A percentile compares a stretch with the other conserved stretches of the same genome.
phyloP scores from a whole-genome alignment of 2,113 vertebrate species.

The Notarius lentiginosus region DNA sequence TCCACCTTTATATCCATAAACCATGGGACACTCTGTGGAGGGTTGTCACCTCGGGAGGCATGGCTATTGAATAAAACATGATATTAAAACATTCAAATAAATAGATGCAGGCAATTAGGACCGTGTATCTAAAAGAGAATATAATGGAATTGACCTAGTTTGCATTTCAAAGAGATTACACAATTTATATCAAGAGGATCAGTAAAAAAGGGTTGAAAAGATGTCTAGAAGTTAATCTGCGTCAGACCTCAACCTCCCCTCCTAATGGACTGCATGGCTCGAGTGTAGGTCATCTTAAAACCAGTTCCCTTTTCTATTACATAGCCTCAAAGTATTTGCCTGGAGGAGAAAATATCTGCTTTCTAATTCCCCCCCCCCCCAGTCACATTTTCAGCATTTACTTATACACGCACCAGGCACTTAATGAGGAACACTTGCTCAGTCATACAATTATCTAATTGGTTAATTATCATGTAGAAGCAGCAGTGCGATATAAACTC shows the following conservation, averaged over 20 bases:
- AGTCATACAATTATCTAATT: neutral
- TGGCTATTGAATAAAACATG: neutral
- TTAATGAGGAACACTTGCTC: neutral
- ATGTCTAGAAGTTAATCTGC: neutral
- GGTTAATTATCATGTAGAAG: neutral
- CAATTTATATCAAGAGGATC: neutral
- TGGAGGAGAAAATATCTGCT: neutral
- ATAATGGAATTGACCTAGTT: neutral
- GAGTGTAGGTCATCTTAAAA: neutral
- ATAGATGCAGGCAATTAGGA: neutral
- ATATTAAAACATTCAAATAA: neutral
- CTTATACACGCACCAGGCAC: neutral
- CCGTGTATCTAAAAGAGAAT: neutral
- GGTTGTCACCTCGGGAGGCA: neutral
- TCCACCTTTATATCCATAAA: neutral
- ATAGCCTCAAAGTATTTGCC: neutral
- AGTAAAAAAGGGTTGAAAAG: neutral
- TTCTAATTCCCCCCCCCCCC: neutral
- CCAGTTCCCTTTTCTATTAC: neutral
- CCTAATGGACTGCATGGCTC: slow-evolving; percentile 12
- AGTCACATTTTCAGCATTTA: neutral
- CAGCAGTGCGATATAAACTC: neutral
- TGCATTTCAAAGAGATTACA: slow-evolving; percentile 16
- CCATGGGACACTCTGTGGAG: neutral
- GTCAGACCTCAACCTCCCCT: neutral